Base-by-base conservation (phyloP, 2,797 vertebrate genomes). In the Rhadinocentrus ornatus region DNA sequence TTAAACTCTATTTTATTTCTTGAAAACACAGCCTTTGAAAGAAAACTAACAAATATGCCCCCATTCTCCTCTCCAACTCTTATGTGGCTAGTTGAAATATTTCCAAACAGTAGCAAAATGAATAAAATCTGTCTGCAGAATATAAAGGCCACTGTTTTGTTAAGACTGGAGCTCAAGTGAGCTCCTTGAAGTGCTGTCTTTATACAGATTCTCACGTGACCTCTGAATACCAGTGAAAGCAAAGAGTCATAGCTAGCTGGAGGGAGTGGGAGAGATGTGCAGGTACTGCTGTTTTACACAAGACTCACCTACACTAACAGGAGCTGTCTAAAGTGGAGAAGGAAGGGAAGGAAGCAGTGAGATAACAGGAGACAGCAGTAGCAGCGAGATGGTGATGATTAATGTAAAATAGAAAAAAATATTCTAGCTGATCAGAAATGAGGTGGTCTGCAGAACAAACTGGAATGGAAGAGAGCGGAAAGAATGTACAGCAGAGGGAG, bases 1-100 rank as follows among this genome's bases (percentile, higher is more conserved):
- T 85, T 89, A 75, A 86, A 84, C 73, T 86, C 34, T 62, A 87
- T 89, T 84, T 87, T 82, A 76, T 80, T 73, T 84, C 66, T 73
- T 58, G 59, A 77, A 70, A 69, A 74, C 37, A 15, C 80, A 82
- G 71, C 76, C 80, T 76, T 85, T 71, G 29, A 71, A 66, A 59
- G 61, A 70, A 83, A 84, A 80, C 76, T 77, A 84, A 80, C 78
- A 82, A 53, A 54, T 56, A 31, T 2, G 32, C 35, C 70, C 60
- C 66, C 56, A 48, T 66, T 62, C 66, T 73, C 56, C 39, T 64
- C 39, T 68, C 63, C 48, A 67, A 75, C 57, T 18, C 72, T 54
- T 32, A 41, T 60, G 20, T 50, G 34, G 52, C 71, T 53, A n/a
- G 44, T 37, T 12, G 56, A 27, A 32, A 80, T 75, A 79, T 75